Conservation (phyloP, 2,797 vertebrate genomes). For the Poecilia picta region DNA sequence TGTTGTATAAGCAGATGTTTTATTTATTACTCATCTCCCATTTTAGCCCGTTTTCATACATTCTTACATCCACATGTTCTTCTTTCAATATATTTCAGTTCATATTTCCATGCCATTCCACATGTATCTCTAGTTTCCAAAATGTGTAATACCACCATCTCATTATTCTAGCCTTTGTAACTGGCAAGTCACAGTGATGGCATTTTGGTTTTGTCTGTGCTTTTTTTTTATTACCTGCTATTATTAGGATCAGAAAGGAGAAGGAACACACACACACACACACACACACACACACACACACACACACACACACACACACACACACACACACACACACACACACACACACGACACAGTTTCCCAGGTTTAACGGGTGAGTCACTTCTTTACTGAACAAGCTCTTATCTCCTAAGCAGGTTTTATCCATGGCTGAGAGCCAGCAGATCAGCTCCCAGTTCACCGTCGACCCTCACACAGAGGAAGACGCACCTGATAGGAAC, state of each 20-base stretch:
- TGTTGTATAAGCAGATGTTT: slow-evolving; percentile 21
- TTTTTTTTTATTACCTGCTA: slow-evolving; percentile 74
- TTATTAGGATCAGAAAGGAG: slow-evolving; percentile 65
- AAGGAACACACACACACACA: slow-evolving; percentile 28
- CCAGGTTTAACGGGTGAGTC: slow-evolving; percentile 75
- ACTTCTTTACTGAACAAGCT: slow-evolving; percentile 61
- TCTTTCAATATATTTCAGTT: slow-evolving; percentile 14
- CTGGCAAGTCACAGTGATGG: slow-evolving; percentile 48
- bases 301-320: slow-evolving; percentile 15
- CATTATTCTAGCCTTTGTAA: slow-evolving; percentile 63
- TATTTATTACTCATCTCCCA: slow-evolving; percentile 12
- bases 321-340: slow-evolving; percentile 23
- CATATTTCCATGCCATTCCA: slow-evolving; percentile 17
- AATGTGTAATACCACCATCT: slow-evolving; percentile 19
- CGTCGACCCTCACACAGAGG: slow-evolving; percentile 39
- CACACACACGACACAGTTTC: slow-evolving; percentile 30
- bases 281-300: slow-evolving; percentile 16
- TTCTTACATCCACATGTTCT: slow-evolving; percentile 17
- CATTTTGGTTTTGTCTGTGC: slow-evolving; percentile 66
- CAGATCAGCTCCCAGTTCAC: slow-evolving; percentile 38
- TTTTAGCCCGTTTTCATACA: slow-evolving; percentile 2
- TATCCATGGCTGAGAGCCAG: slow-evolving; percentile 49
- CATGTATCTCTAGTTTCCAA: slow-evolving; percentile 32
- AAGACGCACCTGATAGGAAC: slow-evolving; percentile 43
- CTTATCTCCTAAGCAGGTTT: slow-evolving; percentile 72